phyloP scores from a whole-genome alignment of 2,888 invertebrate species.

The Pecten maximus region DNA sequence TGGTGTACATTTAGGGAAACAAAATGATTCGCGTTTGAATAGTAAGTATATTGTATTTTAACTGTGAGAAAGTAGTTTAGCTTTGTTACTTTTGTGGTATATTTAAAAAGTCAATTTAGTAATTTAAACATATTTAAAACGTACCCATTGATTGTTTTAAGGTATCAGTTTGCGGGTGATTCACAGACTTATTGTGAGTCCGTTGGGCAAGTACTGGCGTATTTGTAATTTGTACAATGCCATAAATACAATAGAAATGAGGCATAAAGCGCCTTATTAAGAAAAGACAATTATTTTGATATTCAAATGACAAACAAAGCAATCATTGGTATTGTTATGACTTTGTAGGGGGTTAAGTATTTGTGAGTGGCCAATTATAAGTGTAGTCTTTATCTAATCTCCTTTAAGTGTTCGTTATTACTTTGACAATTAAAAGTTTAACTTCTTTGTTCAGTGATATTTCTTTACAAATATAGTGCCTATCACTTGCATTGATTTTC shows the following conservation, averaged over 20 bases:
- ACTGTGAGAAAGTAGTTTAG: neutral
- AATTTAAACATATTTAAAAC: neutral
- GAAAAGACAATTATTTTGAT: neutral
- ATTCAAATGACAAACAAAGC: neutral
- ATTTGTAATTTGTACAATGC: neutral
- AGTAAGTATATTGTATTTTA: neutral
- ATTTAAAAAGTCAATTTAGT: neutral
- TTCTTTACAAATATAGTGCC: neutral
- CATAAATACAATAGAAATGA: neutral
- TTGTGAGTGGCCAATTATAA: neutral
- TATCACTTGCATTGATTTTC: neutral
- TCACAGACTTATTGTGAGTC: neutral
- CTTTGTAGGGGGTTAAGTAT: slow-evolving; percentile 17
- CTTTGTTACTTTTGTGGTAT: neutral
- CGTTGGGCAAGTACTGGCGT: neutral
- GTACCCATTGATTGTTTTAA: neutral
- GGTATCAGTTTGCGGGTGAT: neutral
- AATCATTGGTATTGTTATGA: neutral
- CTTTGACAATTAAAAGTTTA: neutral
- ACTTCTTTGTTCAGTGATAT: neutral
- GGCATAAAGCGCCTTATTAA: neutral
- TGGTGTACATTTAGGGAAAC: neutral
- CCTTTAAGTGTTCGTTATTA: neutral
- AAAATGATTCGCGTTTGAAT: neutral
- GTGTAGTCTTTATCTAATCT: neutral